Evolutionary conservation across 1,140 invertebrate genomes (phyloP), one percentile per base, ranked within the genome.

Genomic region (Saccostrea cuccullata): DNA sequence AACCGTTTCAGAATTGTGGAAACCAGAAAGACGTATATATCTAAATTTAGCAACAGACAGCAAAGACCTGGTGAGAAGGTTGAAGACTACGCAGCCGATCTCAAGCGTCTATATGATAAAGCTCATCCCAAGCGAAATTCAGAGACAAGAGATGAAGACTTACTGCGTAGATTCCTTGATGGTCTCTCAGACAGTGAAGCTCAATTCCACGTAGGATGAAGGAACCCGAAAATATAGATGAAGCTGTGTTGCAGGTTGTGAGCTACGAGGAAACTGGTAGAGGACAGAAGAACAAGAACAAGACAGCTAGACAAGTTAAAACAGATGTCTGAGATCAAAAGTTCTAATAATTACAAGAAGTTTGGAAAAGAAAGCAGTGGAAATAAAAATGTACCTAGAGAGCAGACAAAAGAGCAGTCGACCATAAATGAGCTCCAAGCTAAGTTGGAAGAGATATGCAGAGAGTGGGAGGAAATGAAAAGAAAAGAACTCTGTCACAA

Each of bases 221-320:
- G 23, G 55, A 47, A 87, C 86, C 8, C 1, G 58, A 23, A 26
- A 55, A 87, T 87, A 55, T 87, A 17, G 86, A 87, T 56, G 67
- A 87, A n/a, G 86, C 67, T 56, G 86, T 87, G 4, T 87, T 82
- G 6, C 77, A 82, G 13, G 70, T 87, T 9, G 86, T 87, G n/a
- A 87, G 26, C 23, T 82, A 55, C 20, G 73, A 56, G 4, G 86
- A 87, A 58, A 82, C 55, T 17, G 77, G 55, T 26, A n/a, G 70
- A 30, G 12, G 47, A 26, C 70, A 5, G n/a, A 77, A 82, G 23
- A 58, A 23, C 3, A 58, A 87, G 13, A 56, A 4, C 11, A 77
- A 87, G 36, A 36, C 40, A 30, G 82, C 23, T 11, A 84, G 82
- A 84, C 36, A 47, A 84, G 23, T 55, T 15, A 84, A 55, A n/a